Evolutionary conservation across 2,888 invertebrate genomes (phyloP).

Genomic region (Pseudoips prasinana): DNA sequence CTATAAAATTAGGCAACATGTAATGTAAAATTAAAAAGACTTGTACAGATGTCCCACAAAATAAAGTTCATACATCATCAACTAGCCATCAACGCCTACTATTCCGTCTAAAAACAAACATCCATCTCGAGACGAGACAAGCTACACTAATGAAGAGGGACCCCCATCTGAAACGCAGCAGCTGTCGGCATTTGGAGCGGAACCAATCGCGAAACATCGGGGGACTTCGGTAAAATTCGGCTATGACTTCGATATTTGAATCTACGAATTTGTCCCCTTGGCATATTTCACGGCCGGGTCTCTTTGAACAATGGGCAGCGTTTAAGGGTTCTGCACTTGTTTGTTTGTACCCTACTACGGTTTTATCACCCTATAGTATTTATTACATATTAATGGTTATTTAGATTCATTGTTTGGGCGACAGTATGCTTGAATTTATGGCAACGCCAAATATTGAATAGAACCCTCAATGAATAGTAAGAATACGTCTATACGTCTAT

Average conservation of each 20-base stretch:
- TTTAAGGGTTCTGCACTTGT: conserved; percentile 78
- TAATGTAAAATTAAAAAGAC: conserved; percentile 5
- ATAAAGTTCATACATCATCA: conserved; percentile 69
- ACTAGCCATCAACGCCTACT: conserved; percentile 64
- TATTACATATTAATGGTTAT: conserved; percentile 83
- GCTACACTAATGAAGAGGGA: conserved; percentile 78
- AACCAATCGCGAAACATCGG: conserved; percentile 67
- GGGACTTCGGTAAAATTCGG: conserved; percentile 55
- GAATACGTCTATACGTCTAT: conserved; percentile 52
- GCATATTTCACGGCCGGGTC: conserved; percentile 55
- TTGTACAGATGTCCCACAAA: conserved; percentile 30
- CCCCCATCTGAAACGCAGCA: conserved; percentile 78
- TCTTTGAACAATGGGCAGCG: conserved; percentile 55
- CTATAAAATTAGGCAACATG: too few relatives aligned
- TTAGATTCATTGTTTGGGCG: conserved; percentile 78
- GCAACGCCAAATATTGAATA: conserved; percentile 70
- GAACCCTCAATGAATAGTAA: conserved; percentile 57
- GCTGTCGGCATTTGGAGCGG: conserved; percentile 78
- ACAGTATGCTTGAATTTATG: conserved; percentile 80
- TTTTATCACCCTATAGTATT: conserved; percentile 79
- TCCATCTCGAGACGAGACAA: conserved; percentile 77
- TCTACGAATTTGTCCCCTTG: conserved; percentile 30
- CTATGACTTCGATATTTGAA: conserved; percentile 46
- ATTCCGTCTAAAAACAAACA: conserved; percentile 78
- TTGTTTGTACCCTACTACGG: conserved; percentile 75